Base-by-base conservation (phyloP, 2,113 vertebrate species). In the Lagopus muta region DNA sequence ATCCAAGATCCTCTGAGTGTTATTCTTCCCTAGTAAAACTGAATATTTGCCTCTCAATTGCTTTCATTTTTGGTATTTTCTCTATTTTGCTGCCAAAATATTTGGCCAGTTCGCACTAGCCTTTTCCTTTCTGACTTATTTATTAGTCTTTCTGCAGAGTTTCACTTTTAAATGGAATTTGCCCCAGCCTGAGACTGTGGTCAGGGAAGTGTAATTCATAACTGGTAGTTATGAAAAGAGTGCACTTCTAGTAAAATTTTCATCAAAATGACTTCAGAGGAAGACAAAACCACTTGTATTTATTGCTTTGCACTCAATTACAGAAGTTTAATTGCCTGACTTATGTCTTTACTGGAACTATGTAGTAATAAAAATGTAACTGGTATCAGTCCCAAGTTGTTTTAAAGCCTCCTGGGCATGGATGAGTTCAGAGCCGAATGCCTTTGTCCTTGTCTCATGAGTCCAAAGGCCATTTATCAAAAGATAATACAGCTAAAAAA, bases 141-240 rank as follows among this genome's bases (percentile, higher is more conserved):
- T 94, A 65, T 66, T 91, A 74, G n/a, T 34, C 55, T 42, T 92
- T 67, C 32, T 42, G 42, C 71, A 80, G 50, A 89, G 67, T 79
- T 94, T 88, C 75, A 82, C 55, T 89, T 85, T 67, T 66, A 60
- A 91, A n/a, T 92, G 84, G 84, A 91, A 94, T 93, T 92, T 92
- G 19, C 71, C 72, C 55, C 58, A 71, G n/a, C 45, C 54, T 90
- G 22, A 66, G 77, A 47, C 77, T 82, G 40, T 89, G 74, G 74
- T 85, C 91, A 62, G 14, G 32, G n/a, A 27, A 94, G 4, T 66
- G 43, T 76, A 50, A 82, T 74, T 61, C 19, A 24, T 70, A 62
- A 89, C 19, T 85, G 14, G 36, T 76, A 82, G 57, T 87, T 96
- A 73, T 62, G 87, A 21, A 55, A 38, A 71, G 22, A 75, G 34